Conservation (phyloP, 2,797 vertebrate species). For the Acrocephalus scirpaceus region DNA sequence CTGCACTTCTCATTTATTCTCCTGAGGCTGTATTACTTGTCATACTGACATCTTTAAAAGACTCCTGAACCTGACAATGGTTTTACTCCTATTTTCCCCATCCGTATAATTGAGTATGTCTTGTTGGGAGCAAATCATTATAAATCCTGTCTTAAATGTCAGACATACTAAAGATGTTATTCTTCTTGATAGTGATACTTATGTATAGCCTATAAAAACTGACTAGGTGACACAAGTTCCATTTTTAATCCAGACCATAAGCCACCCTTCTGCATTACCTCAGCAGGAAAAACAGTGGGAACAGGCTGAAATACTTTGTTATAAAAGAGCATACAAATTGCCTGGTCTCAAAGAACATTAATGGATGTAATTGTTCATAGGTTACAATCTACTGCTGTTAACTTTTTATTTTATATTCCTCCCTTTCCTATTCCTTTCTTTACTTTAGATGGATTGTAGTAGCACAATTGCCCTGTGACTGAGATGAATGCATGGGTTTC, state of each 20-base stretch:
- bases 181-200: background rate
- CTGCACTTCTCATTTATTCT: background rate
- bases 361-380: background rate
- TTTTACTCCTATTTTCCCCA: background rate
- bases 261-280: background rate
- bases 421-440: background rate
- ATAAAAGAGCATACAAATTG: background rate
- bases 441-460: fast-evolving
- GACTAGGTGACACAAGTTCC: background rate
- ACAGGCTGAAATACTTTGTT: background rate
- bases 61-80: background rate
- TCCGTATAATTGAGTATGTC: background rate
- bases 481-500: too few species aligned
- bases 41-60: background rate
- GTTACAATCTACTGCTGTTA: background rate
- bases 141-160: background rate
- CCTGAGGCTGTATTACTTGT: background rate
- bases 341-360: background rate
- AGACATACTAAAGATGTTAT: background rate
- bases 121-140: background rate
- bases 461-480: background rate
- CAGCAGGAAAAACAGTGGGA: background rate
- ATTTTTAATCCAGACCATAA: background rate
- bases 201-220: background rate
- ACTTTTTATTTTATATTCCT: background rate